A percentile compares a stretch with the other conserved stretches of the same genome.
phyloP scores from a whole-genome alignment of 2,797 vertebrate species.

The Varecia variegata region DNA sequence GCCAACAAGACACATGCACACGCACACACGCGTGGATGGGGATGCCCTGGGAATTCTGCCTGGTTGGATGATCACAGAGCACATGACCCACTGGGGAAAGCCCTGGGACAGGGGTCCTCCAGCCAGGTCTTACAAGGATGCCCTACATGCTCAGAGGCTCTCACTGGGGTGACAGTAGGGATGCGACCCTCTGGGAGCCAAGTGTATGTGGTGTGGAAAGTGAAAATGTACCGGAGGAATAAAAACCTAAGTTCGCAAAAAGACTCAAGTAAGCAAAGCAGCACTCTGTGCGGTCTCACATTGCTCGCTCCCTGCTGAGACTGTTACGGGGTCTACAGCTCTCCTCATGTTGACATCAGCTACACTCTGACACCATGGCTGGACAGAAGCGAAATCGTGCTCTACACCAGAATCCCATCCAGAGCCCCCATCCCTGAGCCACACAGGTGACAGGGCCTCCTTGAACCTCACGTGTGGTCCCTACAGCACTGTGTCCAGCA shows the following conservation, averaged over 20 bases:
- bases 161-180: background rate
- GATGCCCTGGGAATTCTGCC: background rate
- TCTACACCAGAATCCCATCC: background rate
- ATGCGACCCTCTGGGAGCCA: background rate
- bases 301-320: background rate
- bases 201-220: background rate
- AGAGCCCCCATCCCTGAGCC: background rate
- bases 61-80: background rate
- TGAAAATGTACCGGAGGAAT: background rate
- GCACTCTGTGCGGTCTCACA: background rate
- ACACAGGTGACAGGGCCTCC: too few relatives aligned
- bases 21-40: rapidly evolving
- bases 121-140: background rate
- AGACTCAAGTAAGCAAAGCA: background rate
- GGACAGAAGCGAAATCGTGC: too few relatives aligned
- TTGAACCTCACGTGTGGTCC: background rate
- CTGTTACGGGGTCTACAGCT: background rate
- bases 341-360: too few relatives aligned
- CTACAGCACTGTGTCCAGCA: background rate
- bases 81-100: background rate
- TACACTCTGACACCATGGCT: background rate
- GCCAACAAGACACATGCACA: too few relatives aligned
- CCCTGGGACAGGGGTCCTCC: background rate
- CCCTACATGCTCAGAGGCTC: rapidly evolving
- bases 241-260: background rate